Evolutionary conservation across 2,888 invertebrate genomes (phyloP), one percentile per base, ranked within the genome.

Genomic region (Andrena bucephala): DNA sequence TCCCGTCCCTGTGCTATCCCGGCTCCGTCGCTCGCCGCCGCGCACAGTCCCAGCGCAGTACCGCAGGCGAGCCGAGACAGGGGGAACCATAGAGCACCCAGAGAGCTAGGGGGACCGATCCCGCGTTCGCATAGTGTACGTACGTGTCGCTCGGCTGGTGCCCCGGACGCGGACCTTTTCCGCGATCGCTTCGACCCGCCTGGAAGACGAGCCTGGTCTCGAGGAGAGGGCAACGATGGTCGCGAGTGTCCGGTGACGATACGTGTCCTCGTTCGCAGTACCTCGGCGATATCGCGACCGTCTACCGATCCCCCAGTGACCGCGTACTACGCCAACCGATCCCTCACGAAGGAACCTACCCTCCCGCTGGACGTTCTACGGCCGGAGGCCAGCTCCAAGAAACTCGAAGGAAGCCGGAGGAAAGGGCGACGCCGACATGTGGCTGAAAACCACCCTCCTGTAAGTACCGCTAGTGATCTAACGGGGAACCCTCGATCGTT

Each of bases 371-470:
- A 48, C 42, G 57, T 59, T 20, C 62, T 66, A 13, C 81, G 36
- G 33, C 8, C 8, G 31, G 59, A 48, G 16, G 36, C 76, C 48
- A 52, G 24, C 13, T 52, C 42, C 77, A 52, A 66, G 36, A 69
- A 52, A 74, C 81, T 74, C 78, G 81, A 80, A 70, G 72, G 24
- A 29, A 5, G 3, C 77, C 77, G 36, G 33, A 70, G 65, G 72
- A 87, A 88, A 90, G 74, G 84, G 85, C 91, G 10, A 10, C 90
- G 89, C 89, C 92, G 89, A 92, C 89, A 93, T 93, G 93, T 93
- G 92, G 93, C 90, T 91, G 84, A 92, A 89, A 85, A 89, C 86
- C 87, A 90, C 86, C 78, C 77, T 93, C 48, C 87, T 93, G 93
- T 93, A 90, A 93, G 93, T 93, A 93, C 36, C 10, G 5, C 48